Base-by-base conservation (phyloP, 2,113 vertebrate genomes). In the Zosterops hypoxanthus region DNA sequence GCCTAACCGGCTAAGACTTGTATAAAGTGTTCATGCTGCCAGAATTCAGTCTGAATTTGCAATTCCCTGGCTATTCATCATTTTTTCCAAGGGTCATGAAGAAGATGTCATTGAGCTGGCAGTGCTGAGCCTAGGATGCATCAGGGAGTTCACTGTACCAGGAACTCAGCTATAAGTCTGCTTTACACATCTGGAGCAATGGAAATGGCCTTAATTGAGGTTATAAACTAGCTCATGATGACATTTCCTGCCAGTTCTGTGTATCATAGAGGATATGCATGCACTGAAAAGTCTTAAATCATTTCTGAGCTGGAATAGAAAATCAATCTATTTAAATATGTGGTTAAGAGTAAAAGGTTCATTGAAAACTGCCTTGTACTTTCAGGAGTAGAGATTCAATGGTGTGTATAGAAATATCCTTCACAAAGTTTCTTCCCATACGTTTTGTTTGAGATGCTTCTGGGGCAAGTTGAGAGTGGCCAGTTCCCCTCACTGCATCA, bases 161-260 rank as follows among this genome's bases (percentile, higher is more conserved):
- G 82, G 80, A 96, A 83, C 71, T 90, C 87, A 26, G 85, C 93
- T 95, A 6, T 90, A 86, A 94, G 82, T 95, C 93, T 92, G 82
- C 76, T 92, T 93, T 96, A 88, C 92, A 78, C 95, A 94, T 66
- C 75, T 96, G 93, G 82, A 96, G 72, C 92, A 86, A 56, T 93
- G 79, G 94, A 95, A 95, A 96, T 86, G 72, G 90, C 90, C 88
- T 90, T 90, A 90, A 95, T 46, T 57, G 90, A 71, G 76, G 76
- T 88, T 80, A 97, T 93, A 96, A 96, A 96, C 66, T 50, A 86
- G 68, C 85, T 95, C 82, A 73, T 14, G 68, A 95, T 90, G 92
- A 94, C 95, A 90, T 73, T 93, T 93, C 61, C 95, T 96, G 90
- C 72, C 90, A 86, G 90, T 65, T 83, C 92, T 60, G 56, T 63